A percentile compares a stretch with the other conserved stretches of the same genome.
Conservation (phyloP, 2,888 invertebrate genomes). For the Drosophila differens region DNA sequence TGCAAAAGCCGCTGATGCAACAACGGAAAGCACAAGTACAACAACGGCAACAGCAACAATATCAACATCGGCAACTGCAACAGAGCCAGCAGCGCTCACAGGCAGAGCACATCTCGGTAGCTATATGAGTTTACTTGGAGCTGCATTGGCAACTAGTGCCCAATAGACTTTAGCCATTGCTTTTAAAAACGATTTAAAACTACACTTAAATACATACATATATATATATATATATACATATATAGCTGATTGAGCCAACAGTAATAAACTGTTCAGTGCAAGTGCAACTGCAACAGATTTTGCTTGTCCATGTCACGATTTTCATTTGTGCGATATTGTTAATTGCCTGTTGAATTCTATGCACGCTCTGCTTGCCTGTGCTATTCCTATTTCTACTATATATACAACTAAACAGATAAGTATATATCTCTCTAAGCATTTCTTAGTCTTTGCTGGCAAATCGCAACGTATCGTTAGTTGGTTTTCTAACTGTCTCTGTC, state of each 20-base stretch:
- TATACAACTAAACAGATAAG: not conserved
- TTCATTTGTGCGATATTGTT: conserved; percentile 40
- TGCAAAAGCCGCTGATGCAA: conserved; percentile 49
- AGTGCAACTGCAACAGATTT: conserved; percentile 28
- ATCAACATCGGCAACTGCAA: conserved; percentile 36
- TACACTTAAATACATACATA: conserved; percentile 22
- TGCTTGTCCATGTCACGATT: conserved; percentile 40
- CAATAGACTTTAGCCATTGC: conserved; percentile 30
- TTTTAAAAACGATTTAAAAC: conserved; percentile 26
- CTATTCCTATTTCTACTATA: conserved; percentile 20
- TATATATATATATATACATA: conserved; percentile 28
- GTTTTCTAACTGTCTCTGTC: conserved; percentile 8
- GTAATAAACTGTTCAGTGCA: conserved; percentile 16
- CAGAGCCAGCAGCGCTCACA: conserved; percentile 29
- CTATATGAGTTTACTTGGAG: conserved; percentile 51
- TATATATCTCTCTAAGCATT: conserved; percentile 1
- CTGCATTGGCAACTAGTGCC: conserved; percentile 64
- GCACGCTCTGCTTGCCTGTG: conserved; percentile 61
- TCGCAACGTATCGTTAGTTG: conserved; percentile 23
- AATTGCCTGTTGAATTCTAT: conserved; percentile 50
- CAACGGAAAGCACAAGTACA: conserved; percentile 36
- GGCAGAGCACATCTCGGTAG: conserved; percentile 60
- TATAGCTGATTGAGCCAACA: conserved; percentile 49
- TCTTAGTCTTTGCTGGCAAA: conserved; percentile 23
- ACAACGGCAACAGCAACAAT: conserved; percentile 30